Evolutionary conservation across 2,888 invertebrate species (phyloP).

Genomic region (Tetropium fuscum): DNA sequence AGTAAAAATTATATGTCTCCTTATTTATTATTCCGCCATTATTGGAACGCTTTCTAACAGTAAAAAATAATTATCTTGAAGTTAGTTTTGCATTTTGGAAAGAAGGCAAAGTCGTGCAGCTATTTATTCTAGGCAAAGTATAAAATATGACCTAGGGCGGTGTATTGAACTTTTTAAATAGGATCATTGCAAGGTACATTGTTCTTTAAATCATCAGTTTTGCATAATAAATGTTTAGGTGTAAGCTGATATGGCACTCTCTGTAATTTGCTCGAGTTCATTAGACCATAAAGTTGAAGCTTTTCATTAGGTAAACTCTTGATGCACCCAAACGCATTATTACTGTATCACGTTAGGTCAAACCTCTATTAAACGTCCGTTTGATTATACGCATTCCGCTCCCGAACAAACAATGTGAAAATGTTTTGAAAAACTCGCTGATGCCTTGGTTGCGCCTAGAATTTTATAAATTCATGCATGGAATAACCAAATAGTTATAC

Average conservation of each 20-base stretch:
- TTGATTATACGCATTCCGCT: conserved; percentile 38
- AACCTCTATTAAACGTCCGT: conserved; percentile 33
- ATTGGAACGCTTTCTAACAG: too few relatives aligned
- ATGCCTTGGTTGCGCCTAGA: not conserved
- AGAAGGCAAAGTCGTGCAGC: conserved; percentile 14
- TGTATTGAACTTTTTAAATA: conserved; percentile 27
- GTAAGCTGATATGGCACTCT: conserved; percentile 40
- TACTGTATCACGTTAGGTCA: conserved; percentile 36
- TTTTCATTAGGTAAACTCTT: conserved; percentile 39
- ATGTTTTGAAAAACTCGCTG: conserved; percentile 26
- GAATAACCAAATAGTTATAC: conserved; percentile 10
- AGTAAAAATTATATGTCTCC: too few relatives aligned
- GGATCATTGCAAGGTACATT: conserved; percentile 26
- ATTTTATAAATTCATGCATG: conserved; percentile 12
- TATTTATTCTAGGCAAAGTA: conserved; percentile 14
- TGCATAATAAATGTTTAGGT: conserved; percentile 39
- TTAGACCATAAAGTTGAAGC: conserved; percentile 39
- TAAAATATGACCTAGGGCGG: conserved; percentile 11
- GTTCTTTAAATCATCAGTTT: conserved; percentile 36
- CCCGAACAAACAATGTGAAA: conserved; percentile 35
- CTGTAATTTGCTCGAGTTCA: conserved; percentile 39
- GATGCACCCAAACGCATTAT: conserved; percentile 31
- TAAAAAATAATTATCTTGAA: too few relatives aligned
- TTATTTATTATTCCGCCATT: too few relatives aligned
- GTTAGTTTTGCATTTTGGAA: too few relatives aligned